A percentile compares a stretch with the other conserved stretches of the same genome.
phyloP scores from a whole-genome alignment of 2,797 vertebrate genomes.

The Melanotaenia parkinsoni region DNA sequence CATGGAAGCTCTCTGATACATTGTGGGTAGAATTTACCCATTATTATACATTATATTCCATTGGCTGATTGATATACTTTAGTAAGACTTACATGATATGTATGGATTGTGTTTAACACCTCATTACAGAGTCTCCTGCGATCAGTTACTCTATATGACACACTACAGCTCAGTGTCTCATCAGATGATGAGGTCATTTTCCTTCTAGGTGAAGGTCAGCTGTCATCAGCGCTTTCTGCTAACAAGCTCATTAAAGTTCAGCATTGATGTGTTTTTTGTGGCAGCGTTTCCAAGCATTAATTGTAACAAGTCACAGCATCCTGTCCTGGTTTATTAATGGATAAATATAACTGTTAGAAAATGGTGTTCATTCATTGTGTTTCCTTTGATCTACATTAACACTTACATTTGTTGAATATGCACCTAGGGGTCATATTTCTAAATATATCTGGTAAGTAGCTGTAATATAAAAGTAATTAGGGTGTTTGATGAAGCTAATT shows the following conservation, averaged over 20 bases:
- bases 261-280: neutral
- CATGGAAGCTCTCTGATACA: no score
- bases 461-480: neutral
- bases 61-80: neutral
- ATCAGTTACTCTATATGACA: neutral
- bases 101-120: neutral
- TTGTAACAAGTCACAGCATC: no score
- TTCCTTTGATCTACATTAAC: no score
- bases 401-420: no score
- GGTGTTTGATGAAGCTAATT: no score
- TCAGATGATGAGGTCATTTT: neutral
- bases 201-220: slow-evolving; percentile 7
- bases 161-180: neutral
- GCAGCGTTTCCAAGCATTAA: neutral
- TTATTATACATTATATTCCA: neutral
- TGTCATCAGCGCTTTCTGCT: slow-evolving; percentile 22
- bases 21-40: neutral
- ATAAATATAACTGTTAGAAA: no score
- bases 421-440: neutral
- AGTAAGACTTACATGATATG: no score
- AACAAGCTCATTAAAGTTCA: slow-evolving; percentile 14
- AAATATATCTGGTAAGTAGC: neutral
- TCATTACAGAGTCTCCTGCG: neutral
- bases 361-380: no score
- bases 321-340: no score